Percentiles rank a stretch among this genome's conserved stretches.
These are phyloP conservation scores for Strix aluco DNA, from an alignment of 2,113 vertebrate genomes.

Conservation along the genomic window DNA sequence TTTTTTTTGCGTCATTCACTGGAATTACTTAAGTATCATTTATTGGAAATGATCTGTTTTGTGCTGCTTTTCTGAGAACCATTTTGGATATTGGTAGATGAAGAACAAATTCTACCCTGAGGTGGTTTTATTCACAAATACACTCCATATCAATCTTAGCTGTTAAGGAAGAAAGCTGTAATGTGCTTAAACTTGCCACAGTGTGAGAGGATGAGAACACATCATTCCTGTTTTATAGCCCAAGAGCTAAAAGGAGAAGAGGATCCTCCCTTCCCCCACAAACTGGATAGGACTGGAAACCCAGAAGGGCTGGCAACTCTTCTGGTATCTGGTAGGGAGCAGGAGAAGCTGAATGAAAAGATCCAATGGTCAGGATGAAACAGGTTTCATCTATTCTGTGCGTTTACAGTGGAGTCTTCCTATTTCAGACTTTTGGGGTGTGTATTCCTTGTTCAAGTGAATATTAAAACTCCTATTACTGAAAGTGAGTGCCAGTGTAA, in stretches of 20 bases:
- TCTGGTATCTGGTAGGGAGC: not conserved
- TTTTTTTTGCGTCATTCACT: conserved; percentile 10
- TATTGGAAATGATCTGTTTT: conserved; percentile 43
- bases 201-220: not conserved
- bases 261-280: not conserved
- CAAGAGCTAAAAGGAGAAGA: not conserved
- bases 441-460: not conserved
- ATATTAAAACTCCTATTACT: not conserved
- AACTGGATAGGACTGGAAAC: not conserved
- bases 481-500: not conserved
- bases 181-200: not conserved
- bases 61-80: conserved; percentile 55
- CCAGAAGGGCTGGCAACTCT: not conserved
- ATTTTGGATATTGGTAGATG: conserved; percentile 31
- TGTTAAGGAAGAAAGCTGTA: not conserved
- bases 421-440: not conserved
- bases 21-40: conserved; percentile 34
- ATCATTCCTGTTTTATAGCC: not conserved
- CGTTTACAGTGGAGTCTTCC: not conserved
- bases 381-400: not conserved
- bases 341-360: not conserved
- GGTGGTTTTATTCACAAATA: conserved; percentile 35
- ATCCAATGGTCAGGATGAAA: not conserved
- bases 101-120: conserved; percentile 60
- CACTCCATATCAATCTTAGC: not conserved